These are phyloP conservation scores for Tautogolabrus adspersus DNA, from an alignment of 2,113 vertebrate genomes.

Conservation along the genomic window DNA sequence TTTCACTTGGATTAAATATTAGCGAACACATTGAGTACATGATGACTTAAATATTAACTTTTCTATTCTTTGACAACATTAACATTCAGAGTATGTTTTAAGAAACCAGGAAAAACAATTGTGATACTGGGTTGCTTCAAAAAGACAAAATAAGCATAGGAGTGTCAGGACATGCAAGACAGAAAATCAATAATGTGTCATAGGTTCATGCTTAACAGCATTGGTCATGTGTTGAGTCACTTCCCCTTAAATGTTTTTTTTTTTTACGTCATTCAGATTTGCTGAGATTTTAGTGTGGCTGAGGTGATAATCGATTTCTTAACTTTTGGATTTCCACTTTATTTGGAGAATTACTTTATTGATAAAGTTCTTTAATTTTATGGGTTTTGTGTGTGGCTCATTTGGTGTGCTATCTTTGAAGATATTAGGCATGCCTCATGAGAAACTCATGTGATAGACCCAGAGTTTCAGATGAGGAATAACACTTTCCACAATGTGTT, in stretches of 20 bases:
- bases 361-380: neutral
- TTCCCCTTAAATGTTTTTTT: neutral
- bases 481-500: neutral
- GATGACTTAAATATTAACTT: neutral
- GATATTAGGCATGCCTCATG: neutral
- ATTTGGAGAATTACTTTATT: no score
- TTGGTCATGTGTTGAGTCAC: slow-evolving; percentile 10
- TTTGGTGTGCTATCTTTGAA: no score
- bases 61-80: no score
- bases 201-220: slow-evolving; percentile 13
- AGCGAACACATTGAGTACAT: neutral
- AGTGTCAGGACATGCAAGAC: neutral
- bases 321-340: no score
- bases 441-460: neutral
- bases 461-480: neutral
- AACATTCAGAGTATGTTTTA: neutral
- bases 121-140: neutral
- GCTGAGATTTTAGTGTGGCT: neutral
- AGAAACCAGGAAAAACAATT: neutral
- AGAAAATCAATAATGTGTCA: slow-evolving; percentile 24
- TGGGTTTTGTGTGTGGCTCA: neutral
- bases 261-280: neutral
- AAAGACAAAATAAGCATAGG: slow-evolving; percentile 21
- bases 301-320: no score
- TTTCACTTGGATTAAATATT: slow-evolving; percentile 1